Percentiles rank a stretch among this genome's conserved stretches.
phyloP scores from a whole-genome alignment of 2,888 invertebrate genomes.

The Zelleria hepariella region DNA sequence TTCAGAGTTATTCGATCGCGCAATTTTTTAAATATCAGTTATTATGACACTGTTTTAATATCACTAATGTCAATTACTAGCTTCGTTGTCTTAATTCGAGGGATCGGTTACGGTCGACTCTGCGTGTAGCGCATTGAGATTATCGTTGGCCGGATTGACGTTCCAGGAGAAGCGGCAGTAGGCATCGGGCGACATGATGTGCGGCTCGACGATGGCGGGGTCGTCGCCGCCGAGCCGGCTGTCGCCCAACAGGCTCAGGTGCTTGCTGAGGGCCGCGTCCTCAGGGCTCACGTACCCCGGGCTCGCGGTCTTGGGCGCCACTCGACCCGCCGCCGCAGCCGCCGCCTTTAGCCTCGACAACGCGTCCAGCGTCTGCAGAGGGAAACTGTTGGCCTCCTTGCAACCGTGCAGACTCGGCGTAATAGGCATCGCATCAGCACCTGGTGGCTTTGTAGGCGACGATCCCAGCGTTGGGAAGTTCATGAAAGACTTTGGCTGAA shows the following conservation, averaged over 20 bases:
- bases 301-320: slow-evolving; percentile 33
- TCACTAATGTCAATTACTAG: slow-evolving; percentile 26
- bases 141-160: slow-evolving; percentile 60
- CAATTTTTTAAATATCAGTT: slow-evolving; percentile 13
- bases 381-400: slow-evolving; percentile 59
- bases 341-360: slow-evolving; percentile 55
- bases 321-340: slow-evolving; percentile 23
- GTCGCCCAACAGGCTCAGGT: slow-evolving; percentile 52
- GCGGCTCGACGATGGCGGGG: slow-evolving; percentile 57
- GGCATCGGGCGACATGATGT: slow-evolving; percentile 58
- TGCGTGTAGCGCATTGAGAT: slow-evolving; percentile 53
- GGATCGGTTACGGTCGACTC: slow-evolving; percentile 45
- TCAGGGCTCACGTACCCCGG: slow-evolving; percentile 56
- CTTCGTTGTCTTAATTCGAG: slow-evolving; percentile 41
- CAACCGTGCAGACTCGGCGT: slow-evolving; percentile 56
- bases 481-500: slow-evolving; percentile 38
- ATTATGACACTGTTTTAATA: slow-evolving; percentile 36
- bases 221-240: slow-evolving; percentile 45
- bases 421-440: slow-evolving; percentile 58
- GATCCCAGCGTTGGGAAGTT: slow-evolving; percentile 46
- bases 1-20: slow-evolving; percentile 22
- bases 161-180: slow-evolving; percentile 69
- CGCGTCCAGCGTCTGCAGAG: slow-evolving; percentile 54
- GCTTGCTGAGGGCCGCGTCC: slow-evolving; percentile 59
- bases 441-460: slow-evolving; percentile 42